Base-by-base conservation (phyloP, 2,797 vertebrate species). In the Oophaga sylvatica region DNA sequence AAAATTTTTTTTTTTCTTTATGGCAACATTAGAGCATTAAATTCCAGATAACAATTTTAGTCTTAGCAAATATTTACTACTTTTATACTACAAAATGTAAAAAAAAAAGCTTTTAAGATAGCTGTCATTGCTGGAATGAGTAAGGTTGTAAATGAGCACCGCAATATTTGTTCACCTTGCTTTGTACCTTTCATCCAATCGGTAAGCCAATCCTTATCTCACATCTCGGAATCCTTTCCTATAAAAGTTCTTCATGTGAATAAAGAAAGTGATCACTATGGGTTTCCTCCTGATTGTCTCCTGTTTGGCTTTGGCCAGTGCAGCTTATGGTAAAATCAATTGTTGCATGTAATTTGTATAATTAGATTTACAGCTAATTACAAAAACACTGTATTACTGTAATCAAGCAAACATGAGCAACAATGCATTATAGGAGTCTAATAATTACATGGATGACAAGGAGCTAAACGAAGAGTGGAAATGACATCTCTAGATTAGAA, bases 251-350 rank as follows among this genome's bases (percentile, higher is more conserved):
- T 56, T 53, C 22, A 26, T 16, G 22, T 77, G 45, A 53, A 26
- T 56, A 57, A 1, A 10, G 20, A 22, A 45, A 56, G 10, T 57
- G 56, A 2, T 57, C 45, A 29, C 22, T 8, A 96, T 96, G 96
- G 91, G 91, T 73, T 93, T 91, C 89, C 92, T 96, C 76, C 95
- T 93, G 93, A 91, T 96, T 80, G 87, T 96, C 20, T 94, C 94
- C 86, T 96, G 94, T 26, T 92, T 94, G 0, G 94, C 94, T 86
- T 93, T 96, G 31, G 56, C 89, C 31, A 91, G 93, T 16, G 83
- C 95, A 3, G 90, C 94, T 85, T 93, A 94, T 2, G 92, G 96
- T 96, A 90, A 93, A 92, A 10, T 56, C 5, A n/a, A 26, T n/a
- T 20, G 3, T 77, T 29, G 19, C 45, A 73, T 73, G 31, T 45